Percentiles rank a stretch among this genome's conserved stretches.
Conservation (phyloP, 2,797 vertebrate species). For the Artibeus jamaicensis region DNA sequence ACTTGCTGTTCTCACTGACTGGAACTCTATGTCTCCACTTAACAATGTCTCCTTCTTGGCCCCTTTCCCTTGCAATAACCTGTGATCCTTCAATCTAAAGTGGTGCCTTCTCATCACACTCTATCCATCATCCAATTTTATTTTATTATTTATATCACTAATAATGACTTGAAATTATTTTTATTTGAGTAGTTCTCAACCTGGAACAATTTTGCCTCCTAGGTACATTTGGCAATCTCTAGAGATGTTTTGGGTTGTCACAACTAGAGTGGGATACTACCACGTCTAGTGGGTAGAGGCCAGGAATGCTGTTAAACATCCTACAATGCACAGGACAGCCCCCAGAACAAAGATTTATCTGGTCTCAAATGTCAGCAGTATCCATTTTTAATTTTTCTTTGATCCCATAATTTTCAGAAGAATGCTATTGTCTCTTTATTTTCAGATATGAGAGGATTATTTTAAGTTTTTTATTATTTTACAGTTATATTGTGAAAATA, state of each 20-base stretch:
- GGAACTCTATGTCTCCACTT: not conserved
- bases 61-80: not conserved
- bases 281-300: not conserved
- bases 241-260: not conserved
- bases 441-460: not conserved
- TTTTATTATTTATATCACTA: not conserved
- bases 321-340: not conserved
- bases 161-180: not conserved
- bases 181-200: not conserved
- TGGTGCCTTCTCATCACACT: not conserved
- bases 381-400: constrained; percentile 16
- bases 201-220: not conserved
- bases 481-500: not conserved
- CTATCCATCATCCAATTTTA: not conserved
- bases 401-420: not conserved
- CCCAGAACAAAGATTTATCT: not conserved
- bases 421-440: not conserved
- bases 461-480: not conserved
- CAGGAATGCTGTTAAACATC: not conserved
- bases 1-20: not conserved
- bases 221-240: not conserved
- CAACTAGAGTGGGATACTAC: not conserved
- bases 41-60: not conserved
- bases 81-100: not conserved
- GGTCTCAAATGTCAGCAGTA: not conserved